Percentiles rank a stretch among this genome's conserved stretches.
Evolutionary conservation across 2,888 invertebrate species (phyloP).

Genomic region (Lycophotia porphyrea): DNA sequence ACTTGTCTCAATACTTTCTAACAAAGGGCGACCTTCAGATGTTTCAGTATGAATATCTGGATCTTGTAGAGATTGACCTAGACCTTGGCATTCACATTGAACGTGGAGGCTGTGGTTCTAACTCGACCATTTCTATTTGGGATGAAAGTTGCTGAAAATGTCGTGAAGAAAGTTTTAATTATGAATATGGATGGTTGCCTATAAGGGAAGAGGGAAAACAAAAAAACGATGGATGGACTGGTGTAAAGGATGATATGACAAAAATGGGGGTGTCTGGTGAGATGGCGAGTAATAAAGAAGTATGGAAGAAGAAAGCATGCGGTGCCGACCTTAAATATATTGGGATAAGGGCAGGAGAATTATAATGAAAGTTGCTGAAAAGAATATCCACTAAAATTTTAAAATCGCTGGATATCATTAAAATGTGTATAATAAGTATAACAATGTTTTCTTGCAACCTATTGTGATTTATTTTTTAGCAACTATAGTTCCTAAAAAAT

Average conservation of each 20-base stretch:
- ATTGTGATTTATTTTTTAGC: neutral
- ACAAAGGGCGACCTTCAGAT: constrained; percentile 80
- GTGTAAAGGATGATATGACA: no score
- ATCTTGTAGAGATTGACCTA: constrained; percentile 78
- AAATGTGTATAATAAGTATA: neutral
- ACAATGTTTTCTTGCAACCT: neutral
- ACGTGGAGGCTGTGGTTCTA: constrained; percentile 53
- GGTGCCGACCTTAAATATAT: no score
- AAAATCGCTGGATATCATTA: neutral
- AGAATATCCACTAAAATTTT: neutral
- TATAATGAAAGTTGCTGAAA: neutral
- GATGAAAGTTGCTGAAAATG: neutral
- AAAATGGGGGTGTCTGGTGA: no score
- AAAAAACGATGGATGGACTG: no score
- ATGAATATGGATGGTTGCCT: no score
- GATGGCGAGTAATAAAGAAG: no score
- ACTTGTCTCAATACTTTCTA: constrained; percentile 59
- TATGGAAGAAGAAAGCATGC: no score
- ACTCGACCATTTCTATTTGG: constrained; percentile 27
- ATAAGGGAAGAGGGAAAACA: no score
- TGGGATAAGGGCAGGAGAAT: no score
- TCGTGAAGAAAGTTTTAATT: no score
- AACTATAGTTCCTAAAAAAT: no score
- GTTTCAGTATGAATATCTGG: constrained; percentile 77
- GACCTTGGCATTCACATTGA: constrained; percentile 72